Conservation (phyloP, 2,113 vertebrate species). For the Cyanoderma ruficeps region DNA sequence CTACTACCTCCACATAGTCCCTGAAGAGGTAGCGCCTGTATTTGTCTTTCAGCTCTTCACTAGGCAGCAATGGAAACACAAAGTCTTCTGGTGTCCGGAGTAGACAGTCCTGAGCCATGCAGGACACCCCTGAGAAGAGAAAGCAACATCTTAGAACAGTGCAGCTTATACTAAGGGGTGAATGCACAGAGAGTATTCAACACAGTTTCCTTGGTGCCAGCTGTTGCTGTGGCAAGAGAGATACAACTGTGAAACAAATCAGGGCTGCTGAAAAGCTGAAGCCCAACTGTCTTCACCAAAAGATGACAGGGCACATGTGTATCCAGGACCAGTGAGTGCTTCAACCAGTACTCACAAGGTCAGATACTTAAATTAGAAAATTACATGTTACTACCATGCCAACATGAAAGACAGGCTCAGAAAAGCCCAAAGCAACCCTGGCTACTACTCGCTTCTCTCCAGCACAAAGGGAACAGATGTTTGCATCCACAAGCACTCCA, state of each 20-base stretch:
- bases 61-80: conserved; percentile 93
- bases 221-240: conserved; percentile 34
- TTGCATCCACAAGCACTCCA: neutral
- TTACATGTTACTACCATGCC: neutral
- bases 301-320: neutral
- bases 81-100: conserved; percentile 96
- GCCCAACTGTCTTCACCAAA: neutral
- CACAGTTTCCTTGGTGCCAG: conserved; percentile 22
- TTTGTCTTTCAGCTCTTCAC: conserved; percentile 97
- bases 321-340: neutral
- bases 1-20: conserved; percentile 93
- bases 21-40: conserved; percentile 99
- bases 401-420: neutral
- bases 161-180: neutral
- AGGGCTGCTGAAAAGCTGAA: conserved; percentile 24
- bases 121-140: conserved; percentile 87
- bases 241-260: conserved; percentile 34
- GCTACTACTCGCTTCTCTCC: neutral
- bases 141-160: neutral
- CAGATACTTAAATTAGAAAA: neutral
- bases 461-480: neutral
- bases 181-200: neutral
- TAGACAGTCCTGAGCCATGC: conserved; percentile 98
- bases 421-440: neutral
- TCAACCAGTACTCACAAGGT: neutral